Evolutionary conservation across 2,797 vertebrate genomes (phyloP).

Genomic region (Acridotheres tristis): DNA sequence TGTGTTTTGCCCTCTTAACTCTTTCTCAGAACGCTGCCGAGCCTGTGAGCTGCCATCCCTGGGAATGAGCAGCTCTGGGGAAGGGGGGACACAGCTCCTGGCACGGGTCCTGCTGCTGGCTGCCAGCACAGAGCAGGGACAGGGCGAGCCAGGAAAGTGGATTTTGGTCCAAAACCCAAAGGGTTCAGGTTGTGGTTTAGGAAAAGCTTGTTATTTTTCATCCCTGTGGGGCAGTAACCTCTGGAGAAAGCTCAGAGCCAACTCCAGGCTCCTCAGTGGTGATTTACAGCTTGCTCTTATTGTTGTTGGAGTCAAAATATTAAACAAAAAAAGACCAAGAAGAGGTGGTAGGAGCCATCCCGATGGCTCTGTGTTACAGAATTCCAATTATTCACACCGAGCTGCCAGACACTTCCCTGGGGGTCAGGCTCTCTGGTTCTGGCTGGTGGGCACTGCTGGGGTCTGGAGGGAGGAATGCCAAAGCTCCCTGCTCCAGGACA

Average conservation of each 20-base stretch:
- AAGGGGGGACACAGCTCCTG: neutral
- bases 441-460: neutral
- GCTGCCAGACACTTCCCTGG: neutral
- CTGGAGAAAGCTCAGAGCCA: neutral
- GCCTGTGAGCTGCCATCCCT: neutral
- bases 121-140: neutral
- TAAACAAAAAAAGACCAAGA: neutral
- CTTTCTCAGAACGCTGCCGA: conserved; percentile 38
- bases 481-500: neutral
- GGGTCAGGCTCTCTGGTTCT: neutral
- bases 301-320: neutral
- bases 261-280: neutral
- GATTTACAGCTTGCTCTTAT: neutral
- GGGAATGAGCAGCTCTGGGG: neutral
- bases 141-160: rapidly evolving
- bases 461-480: neutral
- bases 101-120: rapidly evolving
- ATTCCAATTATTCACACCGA: neutral
- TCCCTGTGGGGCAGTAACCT: neutral
- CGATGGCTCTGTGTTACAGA: neutral
- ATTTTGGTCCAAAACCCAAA: neutral
- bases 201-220: neutral
- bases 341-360: neutral
- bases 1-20: conserved; percentile 57
- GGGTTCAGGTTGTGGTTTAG: neutral